Base-by-base conservation (phyloP, 2,888 invertebrate genomes). In the Fragum sueziense region DNA sequence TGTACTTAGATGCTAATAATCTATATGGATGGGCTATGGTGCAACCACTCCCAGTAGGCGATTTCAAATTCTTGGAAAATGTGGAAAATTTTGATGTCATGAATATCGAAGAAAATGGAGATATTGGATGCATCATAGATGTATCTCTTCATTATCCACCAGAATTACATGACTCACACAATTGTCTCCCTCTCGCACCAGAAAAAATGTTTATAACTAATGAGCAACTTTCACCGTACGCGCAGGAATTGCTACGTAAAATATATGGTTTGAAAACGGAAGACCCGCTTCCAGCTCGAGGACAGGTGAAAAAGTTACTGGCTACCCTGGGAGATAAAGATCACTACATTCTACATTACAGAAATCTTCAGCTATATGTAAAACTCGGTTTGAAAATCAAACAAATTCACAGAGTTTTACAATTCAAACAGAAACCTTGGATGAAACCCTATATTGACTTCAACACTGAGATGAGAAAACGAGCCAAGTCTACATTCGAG, bases 401-500 rank as follows among this genome's bases (percentile, higher is more conserved):
- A 27, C 89, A 86, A 62, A 85, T 91, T 27, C 88, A 90, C 88
- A 72, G 89, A 72, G 85, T 89, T 11, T 70, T 93, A 22, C 86
- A 79, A 92, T 92, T 81, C 73, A 57, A 27, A 65, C 4, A 93
- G 31, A 59, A 41, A 33, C 29, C 75, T 0, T 93, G 92, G 91
- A 82, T 93, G 34, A 90, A 91, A 74, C 65, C 84, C 1, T 93
- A 93, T 72, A 91, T 92, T 0, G 85, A 89, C 31, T 84, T 90
- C 7, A 86, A 90, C 77, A 89, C 87, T 2, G 47, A 61, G 47
- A 54, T 57, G 57, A 6, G 52, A 82, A n/a, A 69, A 59, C 61
- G 41, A 90, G 22, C 87, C 83, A 93, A 90, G 78, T 89, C 79
- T 89, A 84, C 17, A 52, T 72, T 69, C 34, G 90, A 25, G 86